These are phyloP conservation scores for Blomia tropicalis DNA, from an alignment of 2,888 invertebrate genomes.

Conservation along the genomic window DNA sequence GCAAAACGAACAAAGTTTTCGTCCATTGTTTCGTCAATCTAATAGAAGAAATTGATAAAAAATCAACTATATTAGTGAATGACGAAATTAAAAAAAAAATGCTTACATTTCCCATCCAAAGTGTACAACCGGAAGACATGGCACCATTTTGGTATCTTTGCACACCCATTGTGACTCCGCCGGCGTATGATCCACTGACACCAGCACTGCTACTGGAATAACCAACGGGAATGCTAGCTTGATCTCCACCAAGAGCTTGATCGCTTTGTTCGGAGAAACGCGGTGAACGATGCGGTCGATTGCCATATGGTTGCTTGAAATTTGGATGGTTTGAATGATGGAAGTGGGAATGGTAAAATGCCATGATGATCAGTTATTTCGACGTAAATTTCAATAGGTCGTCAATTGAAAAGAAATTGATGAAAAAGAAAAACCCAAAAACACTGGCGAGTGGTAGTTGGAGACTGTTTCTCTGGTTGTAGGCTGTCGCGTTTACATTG, in stretches of 20 bases:
- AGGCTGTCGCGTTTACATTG: not conserved
- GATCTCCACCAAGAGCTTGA: not conserved
- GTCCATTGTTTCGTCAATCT: conserved; percentile 51
- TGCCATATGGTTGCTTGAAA: conserved; percentile 2
- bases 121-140: conserved; percentile 24
- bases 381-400: no score
- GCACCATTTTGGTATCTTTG: not conserved
- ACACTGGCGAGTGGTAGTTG: no score
- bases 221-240: not conserved
- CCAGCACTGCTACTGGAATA: not conserved
- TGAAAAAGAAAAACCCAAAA: no score
- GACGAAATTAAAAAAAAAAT: conserved; percentile 23
- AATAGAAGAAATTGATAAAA: conserved; percentile 1
- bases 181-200: not conserved
- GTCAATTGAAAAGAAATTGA: no score
- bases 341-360: not conserved
- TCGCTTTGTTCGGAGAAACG: not conserved
- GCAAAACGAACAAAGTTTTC: conserved; percentile 80
- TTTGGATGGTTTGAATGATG: conserved; percentile 9
- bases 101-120: conserved; percentile 84
- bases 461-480: not conserved
- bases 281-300: conserved; percentile 10
- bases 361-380: no score
- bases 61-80: conserved; percentile 6
- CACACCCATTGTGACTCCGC: not conserved